Percentiles rank a stretch among this genome's conserved stretches.
Evolutionary conservation across 1,140 invertebrate species (phyloP).

Genomic region (Cherax destructor): DNA sequence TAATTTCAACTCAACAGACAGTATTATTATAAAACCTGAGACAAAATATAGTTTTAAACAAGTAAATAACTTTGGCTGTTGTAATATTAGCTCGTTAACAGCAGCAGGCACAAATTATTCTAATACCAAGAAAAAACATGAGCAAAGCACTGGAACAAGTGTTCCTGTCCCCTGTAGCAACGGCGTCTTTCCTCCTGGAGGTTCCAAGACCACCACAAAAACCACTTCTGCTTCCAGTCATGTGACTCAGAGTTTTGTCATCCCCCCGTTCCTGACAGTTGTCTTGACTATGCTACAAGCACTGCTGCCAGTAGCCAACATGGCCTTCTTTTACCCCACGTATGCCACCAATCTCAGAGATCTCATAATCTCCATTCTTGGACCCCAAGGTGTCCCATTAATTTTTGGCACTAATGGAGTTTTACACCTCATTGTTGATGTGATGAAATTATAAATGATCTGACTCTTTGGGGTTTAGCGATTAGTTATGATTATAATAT

Average conservation of each 20-base stretch:
- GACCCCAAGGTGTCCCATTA: neutral
- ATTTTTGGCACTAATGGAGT: neutral
- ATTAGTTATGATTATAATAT: too few species aligned
- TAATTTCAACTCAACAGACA: too few species aligned
- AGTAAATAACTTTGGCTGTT: too few species aligned
- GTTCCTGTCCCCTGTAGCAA: too few species aligned
- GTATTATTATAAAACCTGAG: too few species aligned
- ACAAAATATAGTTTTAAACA: too few species aligned
- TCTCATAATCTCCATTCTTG: neutral
- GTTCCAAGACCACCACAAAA: neutral
- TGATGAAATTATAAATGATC: neutral
- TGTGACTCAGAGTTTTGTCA: neutral
- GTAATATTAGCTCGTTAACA: too few species aligned
- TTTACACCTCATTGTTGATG: neutral
- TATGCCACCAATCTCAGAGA: neutral
- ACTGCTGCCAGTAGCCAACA: neutral
- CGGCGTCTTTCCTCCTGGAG: too few species aligned
- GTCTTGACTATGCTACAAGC: neutral
- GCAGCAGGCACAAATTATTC: too few species aligned
- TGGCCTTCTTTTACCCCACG: neutral
- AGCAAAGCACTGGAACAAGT: too few species aligned
- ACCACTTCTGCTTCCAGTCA: neutral
- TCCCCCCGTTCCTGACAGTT: neutral
- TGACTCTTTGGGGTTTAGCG: too few species aligned
- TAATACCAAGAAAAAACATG: too few species aligned